Percentiles rank a stretch among this genome's conserved stretches.
phyloP scores from a whole-genome alignment of 2,113 vertebrate genomes.

The Lophotis ruficrista region DNA sequence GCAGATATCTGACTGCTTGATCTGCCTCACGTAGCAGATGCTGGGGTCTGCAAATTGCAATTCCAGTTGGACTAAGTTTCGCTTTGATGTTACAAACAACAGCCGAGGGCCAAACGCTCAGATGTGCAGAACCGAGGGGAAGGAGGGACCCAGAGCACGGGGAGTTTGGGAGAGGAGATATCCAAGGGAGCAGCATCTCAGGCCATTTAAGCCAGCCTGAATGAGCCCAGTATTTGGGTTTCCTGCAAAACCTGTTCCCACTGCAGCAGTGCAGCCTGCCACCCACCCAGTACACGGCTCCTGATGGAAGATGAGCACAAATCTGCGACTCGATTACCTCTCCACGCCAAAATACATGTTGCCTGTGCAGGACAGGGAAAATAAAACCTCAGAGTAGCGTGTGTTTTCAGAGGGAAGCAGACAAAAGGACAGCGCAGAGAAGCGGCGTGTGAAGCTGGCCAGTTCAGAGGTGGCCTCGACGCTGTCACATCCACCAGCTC shows the following conservation, averaged over 20 bases:
- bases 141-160: not conserved
- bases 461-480: not conserved
- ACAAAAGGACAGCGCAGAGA: not conserved
- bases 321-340: not conserved
- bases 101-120: not conserved
- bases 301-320: not conserved
- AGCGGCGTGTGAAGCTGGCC: accelerated
- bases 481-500: not conserved
- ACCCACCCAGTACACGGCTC: not conserved
- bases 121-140: not conserved
- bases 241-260: not conserved
- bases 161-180: not conserved
- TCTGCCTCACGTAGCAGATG: not conserved
- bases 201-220: not conserved
- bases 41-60: not conserved
- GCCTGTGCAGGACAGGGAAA: not conserved
- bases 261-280: not conserved
- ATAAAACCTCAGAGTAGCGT: not conserved
- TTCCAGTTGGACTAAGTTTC: not conserved
- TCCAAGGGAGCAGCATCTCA: not conserved
- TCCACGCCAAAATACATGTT: accelerated
- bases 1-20: not conserved
- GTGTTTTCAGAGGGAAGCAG: not conserved
- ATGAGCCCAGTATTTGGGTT: not conserved
- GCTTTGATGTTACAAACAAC: constrained; percentile 4